Evolutionary conservation across 2,113 vertebrate genomes (phyloP).

Genomic region (Eretmodus cyanostictus): DNA sequence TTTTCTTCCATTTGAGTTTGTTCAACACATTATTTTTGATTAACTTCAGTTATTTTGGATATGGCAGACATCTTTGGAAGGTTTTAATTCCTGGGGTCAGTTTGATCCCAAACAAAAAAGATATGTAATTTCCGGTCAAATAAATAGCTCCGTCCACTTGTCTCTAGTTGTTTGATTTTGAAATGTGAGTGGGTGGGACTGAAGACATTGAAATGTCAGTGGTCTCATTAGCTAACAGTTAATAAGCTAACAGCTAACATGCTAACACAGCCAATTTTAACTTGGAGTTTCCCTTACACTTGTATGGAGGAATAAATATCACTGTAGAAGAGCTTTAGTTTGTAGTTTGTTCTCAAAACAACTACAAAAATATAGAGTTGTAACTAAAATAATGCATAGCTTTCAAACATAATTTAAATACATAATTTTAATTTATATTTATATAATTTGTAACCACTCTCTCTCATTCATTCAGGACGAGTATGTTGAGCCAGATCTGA

Average conservation of each 20-base stretch:
- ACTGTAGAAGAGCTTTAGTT: not conserved
- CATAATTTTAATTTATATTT: not conserved
- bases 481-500: not conserved
- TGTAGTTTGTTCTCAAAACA: not conserved
- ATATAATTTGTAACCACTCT: not conserved
- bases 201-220: not conserved
- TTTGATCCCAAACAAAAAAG: not conserved
- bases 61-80: not conserved
- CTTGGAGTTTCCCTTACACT: not conserved
- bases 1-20: not conserved
- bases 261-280: not conserved
- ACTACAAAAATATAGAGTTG: not conserved
- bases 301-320: not conserved
- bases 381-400: not conserved
- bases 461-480: not conserved
- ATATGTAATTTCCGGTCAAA: not conserved
- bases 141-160: not conserved
- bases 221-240: not conserved
- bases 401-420: not conserved
- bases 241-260: not conserved
- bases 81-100: not conserved
- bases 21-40: not conserved
- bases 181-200: fast-evolving
- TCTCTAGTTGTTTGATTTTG: not conserved
- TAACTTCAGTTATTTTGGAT: not conserved